Conservation (phyloP, 1,140 invertebrate genomes). For the Lysiphlebus fabarum region DNA sequence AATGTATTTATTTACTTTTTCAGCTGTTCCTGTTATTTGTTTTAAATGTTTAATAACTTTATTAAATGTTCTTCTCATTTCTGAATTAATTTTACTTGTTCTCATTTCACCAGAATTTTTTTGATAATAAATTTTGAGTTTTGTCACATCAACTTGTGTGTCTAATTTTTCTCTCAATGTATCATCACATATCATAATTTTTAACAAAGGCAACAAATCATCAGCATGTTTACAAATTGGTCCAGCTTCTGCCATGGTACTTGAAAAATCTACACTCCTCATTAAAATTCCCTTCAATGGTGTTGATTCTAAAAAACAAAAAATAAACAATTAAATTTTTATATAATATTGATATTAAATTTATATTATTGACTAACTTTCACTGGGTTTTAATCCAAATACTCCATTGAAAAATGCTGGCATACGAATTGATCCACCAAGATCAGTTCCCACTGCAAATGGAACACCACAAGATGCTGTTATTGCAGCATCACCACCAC, state of each 20-base stretch:
- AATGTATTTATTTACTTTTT: constrained; percentile 10
- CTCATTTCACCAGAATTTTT: constrained; percentile 65
- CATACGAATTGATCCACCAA: constrained; percentile 92
- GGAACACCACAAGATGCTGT: constrained; percentile 76
- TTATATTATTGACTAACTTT: constrained; percentile 50
- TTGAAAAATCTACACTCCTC: constrained; percentile 56
- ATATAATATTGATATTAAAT: constrained; percentile 1
- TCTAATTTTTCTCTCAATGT: constrained; percentile 45
- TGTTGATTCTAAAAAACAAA: constrained; percentile 41
- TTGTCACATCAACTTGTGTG: constrained; percentile 61
- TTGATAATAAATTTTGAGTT: constrained; percentile 76
- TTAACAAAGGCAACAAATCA: constrained; percentile 72
- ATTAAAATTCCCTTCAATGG: constrained; percentile 60
- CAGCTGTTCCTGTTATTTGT: constrained; percentile 47
- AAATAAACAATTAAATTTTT: background rate
- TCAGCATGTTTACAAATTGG: constrained; percentile 74
- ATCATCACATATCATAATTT: constrained; percentile 61
- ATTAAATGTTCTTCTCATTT: constrained; percentile 64
- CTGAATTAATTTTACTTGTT: constrained; percentile 67
- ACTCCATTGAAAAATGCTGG: constrained; percentile 93
- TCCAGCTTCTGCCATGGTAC: constrained; percentile 69
- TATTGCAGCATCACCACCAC: constrained; percentile 76
- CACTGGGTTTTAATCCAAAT: constrained; percentile 86
- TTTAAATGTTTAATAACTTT: constrained; percentile 57
- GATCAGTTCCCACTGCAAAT: constrained; percentile 84